These are phyloP conservation scores for Pseudorasbora parva DNA, from an alignment of 2,113 vertebrate genomes.

Conservation along the genomic window DNA sequence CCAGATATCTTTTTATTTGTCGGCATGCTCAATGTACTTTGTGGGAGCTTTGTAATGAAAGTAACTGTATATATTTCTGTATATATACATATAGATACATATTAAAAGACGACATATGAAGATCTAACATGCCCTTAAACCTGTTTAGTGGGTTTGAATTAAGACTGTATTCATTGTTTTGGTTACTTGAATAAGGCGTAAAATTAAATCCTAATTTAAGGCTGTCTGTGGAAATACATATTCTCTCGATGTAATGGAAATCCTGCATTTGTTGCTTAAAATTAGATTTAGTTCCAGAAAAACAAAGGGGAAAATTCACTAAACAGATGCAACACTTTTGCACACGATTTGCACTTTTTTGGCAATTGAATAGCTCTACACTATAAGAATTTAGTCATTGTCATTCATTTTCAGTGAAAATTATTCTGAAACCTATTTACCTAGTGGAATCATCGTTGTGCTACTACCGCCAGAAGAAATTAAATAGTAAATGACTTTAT, in stretches of 20 bases:
- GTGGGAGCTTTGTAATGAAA: slow-evolving; percentile 72
- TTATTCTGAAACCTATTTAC: not conserved
- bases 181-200: slow-evolving; percentile 40
- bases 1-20: slow-evolving; percentile 58
- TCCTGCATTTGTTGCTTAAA: slow-evolving; percentile 32
- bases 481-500: not conserved
- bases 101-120: slow-evolving; percentile 62
- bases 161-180: slow-evolving; percentile 55
- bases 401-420: not conserved
- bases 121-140: slow-evolving; percentile 66
- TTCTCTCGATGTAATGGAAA: slow-evolving; percentile 56
- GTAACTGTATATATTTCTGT: slow-evolving; percentile 63
- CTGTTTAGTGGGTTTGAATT: slow-evolving; percentile 54
- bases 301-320: not conserved
- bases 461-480: not conserved
- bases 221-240: slow-evolving; percentile 49
- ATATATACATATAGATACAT: slow-evolving; percentile 75
- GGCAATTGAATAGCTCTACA: not conserved
- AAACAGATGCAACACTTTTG: slow-evolving; percentile 20
- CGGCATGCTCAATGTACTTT: slow-evolving; percentile 77
- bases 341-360: not conserved
- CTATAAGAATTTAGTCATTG: not conserved
- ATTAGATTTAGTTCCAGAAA: not conserved
- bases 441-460: not conserved
- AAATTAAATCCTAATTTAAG: slow-evolving; percentile 52